Evolutionary conservation across 2,888 invertebrate genomes (phyloP).

Genomic region (Onthophagus sagittarius): DNA sequence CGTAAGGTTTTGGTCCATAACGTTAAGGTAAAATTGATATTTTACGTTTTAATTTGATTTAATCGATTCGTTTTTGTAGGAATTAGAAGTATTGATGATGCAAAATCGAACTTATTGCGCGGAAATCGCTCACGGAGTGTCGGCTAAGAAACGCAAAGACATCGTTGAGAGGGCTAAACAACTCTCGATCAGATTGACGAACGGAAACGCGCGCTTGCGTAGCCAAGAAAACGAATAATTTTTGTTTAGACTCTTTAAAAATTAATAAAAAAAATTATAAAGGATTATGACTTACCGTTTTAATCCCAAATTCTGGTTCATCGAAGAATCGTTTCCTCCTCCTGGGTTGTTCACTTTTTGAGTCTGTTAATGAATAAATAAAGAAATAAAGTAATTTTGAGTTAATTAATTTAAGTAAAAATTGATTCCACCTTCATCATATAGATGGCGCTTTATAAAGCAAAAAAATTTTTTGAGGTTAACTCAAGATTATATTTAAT

Average conservation of each 20-base stretch:
- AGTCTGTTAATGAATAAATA: too few species aligned
- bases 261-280: constrained; percentile 19
- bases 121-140: constrained; percentile 96
- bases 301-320: too few species aligned
- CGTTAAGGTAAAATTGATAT: constrained; percentile 57
- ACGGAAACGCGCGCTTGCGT: constrained; percentile 92
- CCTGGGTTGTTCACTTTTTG: too few species aligned
- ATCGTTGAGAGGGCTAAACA: constrained; percentile 98
- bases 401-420: too few species aligned
- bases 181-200: constrained; percentile 91
- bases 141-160: constrained; percentile 93
- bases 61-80: constrained; percentile 52
- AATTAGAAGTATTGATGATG: constrained; percentile 98
- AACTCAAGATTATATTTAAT: too few species aligned
- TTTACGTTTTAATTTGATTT: constrained; percentile 1
- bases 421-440: too few species aligned
- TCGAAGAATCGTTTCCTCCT: too few species aligned
- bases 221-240: constrained; percentile 98
- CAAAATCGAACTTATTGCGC: constrained; percentile 97
- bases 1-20: constrained; percentile 92
- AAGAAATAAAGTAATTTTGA: too few species aligned
- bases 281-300: neutral
- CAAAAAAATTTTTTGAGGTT: too few species aligned
- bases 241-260: constrained; percentile 23
- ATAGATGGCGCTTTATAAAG: too few species aligned